phyloP scores from a whole-genome alignment of 2,797 vertebrate species.

The Paratrypauchen microcephalus region DNA sequence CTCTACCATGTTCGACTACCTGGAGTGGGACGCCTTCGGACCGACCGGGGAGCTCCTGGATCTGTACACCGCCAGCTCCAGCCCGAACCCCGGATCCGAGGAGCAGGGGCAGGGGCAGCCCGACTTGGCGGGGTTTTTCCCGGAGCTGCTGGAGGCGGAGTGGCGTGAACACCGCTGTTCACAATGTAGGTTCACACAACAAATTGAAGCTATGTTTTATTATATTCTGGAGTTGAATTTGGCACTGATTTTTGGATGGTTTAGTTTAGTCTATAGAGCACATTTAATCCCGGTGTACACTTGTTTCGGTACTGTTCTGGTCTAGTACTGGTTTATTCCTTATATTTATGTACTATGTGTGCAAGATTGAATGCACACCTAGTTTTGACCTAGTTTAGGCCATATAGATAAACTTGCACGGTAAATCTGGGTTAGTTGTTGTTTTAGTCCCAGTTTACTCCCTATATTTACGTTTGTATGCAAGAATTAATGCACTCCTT shows the following conservation, averaged over 20 bases:
- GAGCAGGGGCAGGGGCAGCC: slow-evolving; percentile 77
- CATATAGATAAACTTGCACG: not conserved
- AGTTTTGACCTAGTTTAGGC: not conserved
- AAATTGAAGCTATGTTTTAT: not conserved
- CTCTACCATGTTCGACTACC: slow-evolving; percentile 90
- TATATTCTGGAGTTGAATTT: not conserved
- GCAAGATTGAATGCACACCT: no score
- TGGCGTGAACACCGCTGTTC: slow-evolving; percentile 85
- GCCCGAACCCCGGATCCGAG: slow-evolving; percentile 87
- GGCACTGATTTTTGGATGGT: not conserved
- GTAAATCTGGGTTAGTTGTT: no score
- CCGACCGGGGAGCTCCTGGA: slow-evolving; percentile 85
- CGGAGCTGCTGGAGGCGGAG: slow-evolving; percentile 87
- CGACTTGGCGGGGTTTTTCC: slow-evolving; percentile 88
- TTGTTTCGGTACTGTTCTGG: not conserved
- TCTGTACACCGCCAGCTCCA: slow-evolving; percentile 80
- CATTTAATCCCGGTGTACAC: not conserved
- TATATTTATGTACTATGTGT: no score
- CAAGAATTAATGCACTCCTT: no score
- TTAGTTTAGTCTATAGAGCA: no score
- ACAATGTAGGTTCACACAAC: slow-evolving; percentile 84
- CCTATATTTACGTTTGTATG: no score
- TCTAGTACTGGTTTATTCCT: not conserved
- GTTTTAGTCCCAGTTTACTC: not conserved
- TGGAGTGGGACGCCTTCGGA: slow-evolving; percentile 90